Conservation (phyloP, 2,113 vertebrate genomes). For the Pteruthius melanotis region DNA sequence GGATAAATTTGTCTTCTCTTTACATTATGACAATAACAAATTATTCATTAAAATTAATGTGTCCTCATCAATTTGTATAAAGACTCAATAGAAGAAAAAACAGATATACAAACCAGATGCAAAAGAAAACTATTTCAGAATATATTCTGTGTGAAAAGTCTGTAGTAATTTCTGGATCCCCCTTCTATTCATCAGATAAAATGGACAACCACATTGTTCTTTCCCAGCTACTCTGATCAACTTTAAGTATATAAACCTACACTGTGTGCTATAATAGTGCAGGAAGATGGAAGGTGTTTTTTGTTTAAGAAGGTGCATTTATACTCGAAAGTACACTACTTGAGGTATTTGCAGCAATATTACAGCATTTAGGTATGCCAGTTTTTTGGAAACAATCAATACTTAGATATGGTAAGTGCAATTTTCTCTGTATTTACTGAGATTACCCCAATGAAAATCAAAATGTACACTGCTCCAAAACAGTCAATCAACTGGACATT, state of each 20-base stretch:
- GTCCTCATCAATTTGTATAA: not conserved
- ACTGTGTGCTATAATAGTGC: not conserved
- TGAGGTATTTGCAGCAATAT: not conserved
- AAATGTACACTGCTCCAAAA: not conserved
- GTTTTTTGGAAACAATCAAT: not conserved
- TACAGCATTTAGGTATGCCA: not conserved
- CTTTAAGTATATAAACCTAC: not conserved
- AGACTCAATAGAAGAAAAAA: not conserved
- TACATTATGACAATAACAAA: not conserved
- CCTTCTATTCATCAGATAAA: not conserved
- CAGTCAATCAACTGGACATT: not conserved
- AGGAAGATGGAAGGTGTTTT: not conserved
- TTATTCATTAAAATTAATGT: not conserved
- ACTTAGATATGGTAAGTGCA: not conserved
- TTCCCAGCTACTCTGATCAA: not conserved
- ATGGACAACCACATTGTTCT: not conserved
- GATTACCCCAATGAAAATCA: not conserved
- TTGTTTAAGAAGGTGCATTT: not conserved
- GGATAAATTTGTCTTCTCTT: not conserved
- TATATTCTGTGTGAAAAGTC: accelerated
- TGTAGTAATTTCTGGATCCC: not conserved
- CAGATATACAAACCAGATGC: not conserved
- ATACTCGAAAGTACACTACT: not conserved
- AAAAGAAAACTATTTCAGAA: not conserved
- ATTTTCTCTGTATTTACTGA: not conserved